Conservation (phyloP, 1,140 invertebrate species). For the Harpegnathos saltator region DNA sequence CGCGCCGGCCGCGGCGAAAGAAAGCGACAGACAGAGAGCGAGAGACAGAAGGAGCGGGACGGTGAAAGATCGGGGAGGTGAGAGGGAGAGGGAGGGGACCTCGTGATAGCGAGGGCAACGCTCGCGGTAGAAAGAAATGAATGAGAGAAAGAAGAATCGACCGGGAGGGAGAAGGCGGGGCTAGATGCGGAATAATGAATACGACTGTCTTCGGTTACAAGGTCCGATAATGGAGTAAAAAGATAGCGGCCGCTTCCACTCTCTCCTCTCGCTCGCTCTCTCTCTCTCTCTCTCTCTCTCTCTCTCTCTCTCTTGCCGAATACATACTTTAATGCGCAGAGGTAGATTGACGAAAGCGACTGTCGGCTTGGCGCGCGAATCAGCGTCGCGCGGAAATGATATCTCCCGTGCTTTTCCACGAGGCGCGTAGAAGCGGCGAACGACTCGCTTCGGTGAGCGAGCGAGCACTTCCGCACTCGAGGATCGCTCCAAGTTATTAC, state of each 20-base stretch:
- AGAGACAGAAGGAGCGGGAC: too few species aligned
- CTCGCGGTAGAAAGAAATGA: not conserved
- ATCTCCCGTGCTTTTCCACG: conserved; percentile 12
- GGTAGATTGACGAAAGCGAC: not conserved
- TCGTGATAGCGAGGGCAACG: not conserved
- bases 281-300: too few species aligned
- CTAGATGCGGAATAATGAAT: conserved; percentile 66
- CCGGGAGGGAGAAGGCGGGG: not conserved
- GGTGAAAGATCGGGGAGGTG: not conserved
- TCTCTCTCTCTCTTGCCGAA: too few species aligned
- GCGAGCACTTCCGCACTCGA: conserved; percentile 35
- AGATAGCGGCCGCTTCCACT: conserved; percentile 32
- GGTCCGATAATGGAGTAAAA: conserved; percentile 49
- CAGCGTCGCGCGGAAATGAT: conserved; percentile 36
- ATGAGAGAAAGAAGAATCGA: conserved; percentile 19
- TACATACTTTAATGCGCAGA: not conserved
- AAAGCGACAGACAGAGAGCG: not conserved
- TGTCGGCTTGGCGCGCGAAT: not conserved
- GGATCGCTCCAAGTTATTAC: conserved; percentile 54
- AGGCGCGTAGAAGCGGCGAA: conserved; percentile 24
- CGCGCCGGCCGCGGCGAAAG: not conserved
- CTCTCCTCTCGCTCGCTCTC: not conserved
- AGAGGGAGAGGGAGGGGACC: not conserved
- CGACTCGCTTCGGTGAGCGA: conserved; percentile 53
- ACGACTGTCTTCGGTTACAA: not conserved